Percentiles rank a stretch among this genome's conserved stretches.
phyloP scores from a whole-genome alignment of 2,888 invertebrate species.

The Salpingus planirostris region DNA sequence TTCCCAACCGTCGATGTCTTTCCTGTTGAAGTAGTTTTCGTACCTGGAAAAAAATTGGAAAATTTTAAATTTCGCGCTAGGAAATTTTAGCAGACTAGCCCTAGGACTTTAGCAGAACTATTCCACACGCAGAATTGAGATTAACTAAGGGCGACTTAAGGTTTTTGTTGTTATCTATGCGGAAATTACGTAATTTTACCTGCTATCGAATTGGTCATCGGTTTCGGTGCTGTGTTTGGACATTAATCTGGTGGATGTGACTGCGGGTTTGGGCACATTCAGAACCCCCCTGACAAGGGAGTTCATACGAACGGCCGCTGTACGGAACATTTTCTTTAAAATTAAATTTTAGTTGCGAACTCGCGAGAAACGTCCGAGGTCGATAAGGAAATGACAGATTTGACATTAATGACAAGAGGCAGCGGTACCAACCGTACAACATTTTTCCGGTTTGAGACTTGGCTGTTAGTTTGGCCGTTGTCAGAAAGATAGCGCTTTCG shows the following conservation, averaged over 20 bases:
- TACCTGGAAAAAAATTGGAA: slow-evolving; percentile 49
- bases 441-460: too few species aligned
- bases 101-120: background rate
- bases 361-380: too few species aligned
- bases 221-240: slow-evolving; percentile 52
- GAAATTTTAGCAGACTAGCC: too few species aligned
- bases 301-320: slow-evolving; percentile 41
- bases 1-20: slow-evolving; percentile 92
- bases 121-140: slow-evolving; percentile 1
- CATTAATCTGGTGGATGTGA: slow-evolving; percentile 28
- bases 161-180: background rate
- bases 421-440: too few species aligned
- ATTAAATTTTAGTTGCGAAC: too few species aligned
- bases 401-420: too few species aligned
- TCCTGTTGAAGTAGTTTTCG: slow-evolving; percentile 73
- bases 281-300: slow-evolving; percentile 35
- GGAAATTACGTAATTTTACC: slow-evolving; percentile 39
- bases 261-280: slow-evolving; percentile 23
- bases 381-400: too few species aligned
- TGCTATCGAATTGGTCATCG: slow-evolving; percentile 77
- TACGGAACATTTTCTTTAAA: slow-evolving; percentile 44
- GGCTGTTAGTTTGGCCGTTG: slow-evolving; percentile 1
- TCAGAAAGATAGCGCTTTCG: slow-evolving; percentile 4
- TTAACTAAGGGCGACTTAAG: background rate
- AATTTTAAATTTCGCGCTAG: background rate